These are phyloP conservation scores for Hydrozoanthus gracilis DNA, from an alignment of 92 coral and sea anemone species.

Conservation along the genomic window DNA sequence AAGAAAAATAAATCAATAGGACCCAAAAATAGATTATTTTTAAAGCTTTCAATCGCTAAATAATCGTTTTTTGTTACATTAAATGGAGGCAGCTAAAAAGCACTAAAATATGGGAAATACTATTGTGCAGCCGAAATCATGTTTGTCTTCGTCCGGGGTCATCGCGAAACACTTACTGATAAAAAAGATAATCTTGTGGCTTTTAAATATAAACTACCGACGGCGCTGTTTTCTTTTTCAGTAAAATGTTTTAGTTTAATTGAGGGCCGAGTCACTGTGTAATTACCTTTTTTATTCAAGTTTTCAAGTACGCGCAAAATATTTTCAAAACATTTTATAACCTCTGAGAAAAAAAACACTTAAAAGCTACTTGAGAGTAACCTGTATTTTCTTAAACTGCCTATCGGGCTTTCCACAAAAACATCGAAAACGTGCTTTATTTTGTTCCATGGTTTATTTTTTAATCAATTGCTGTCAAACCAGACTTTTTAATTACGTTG, in stretches of 20 bases:
- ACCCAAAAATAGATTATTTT: not conserved
- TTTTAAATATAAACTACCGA: not conserved
- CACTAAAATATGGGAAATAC: not conserved
- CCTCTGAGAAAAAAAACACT: no score
- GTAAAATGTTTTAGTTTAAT: not conserved
- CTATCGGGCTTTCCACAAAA: not conserved
- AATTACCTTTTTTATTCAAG: not conserved
- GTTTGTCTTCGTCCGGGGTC: not conserved
- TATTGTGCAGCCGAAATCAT: not conserved
- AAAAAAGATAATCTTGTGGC: not conserved
- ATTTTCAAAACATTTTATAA: not conserved
- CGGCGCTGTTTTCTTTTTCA: not conserved
- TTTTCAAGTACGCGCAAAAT: not conserved
- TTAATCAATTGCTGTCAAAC: not conserved
- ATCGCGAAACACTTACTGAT: not conserved
- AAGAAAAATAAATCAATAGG: not conserved
- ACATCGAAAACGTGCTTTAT: not conserved
- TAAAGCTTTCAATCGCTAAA: not conserved
- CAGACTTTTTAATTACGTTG: constrained; percentile 36
- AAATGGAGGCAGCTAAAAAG: not conserved
- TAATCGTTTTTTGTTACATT: not conserved
- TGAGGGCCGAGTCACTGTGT: not conserved
- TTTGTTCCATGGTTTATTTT: not conserved
- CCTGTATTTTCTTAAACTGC: not conserved
- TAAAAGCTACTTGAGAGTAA: not conserved